Evolutionary conservation across 1,140 invertebrate genomes (phyloP), one percentile per base, ranked within the genome.

Genomic region (Bombus balteatus): DNA sequence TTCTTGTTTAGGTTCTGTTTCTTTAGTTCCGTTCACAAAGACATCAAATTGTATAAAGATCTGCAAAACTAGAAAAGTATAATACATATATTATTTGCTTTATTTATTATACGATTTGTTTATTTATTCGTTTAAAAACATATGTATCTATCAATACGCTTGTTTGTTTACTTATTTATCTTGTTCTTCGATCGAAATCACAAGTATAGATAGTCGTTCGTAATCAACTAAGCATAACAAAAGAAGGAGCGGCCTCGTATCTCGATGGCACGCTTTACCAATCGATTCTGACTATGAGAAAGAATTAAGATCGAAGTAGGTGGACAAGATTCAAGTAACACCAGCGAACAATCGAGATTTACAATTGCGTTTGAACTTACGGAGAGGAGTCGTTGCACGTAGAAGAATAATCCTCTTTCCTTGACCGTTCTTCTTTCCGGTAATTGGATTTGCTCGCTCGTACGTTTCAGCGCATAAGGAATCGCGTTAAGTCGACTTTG

Each of bases 351-450:
- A 59, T 85, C 77, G 68, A 80, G 83, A 85, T 85, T 85, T 47
- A 80, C 76, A 85, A 85, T 85, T 72, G 84, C 71, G 43, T 41
- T 57, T 43, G n/a, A 53, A 37, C 83, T 84, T 59, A 84, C 72
- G 59, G 41, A 47, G 53, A 71, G 83, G 82, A 89, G 83, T 89
- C 87, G 74, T 88, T 76, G 83, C 79, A 89, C 87, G 87, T 89
- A 66, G 70, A 47, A 65, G 75, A 89, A 86, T 89, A 89, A 89
- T 89, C 87, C 84, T 79, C 81, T 89, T 89, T 89, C 28, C 88
- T 89, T 89, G 88, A 89, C 87, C 87, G 84, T 57, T 87, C 73
- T 79, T 89, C 85, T 84, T 81, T 65, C 77, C 71, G 75, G 66
- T 81, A 88, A 90, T 90, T 76, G 88, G 88, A 89, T 90, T 90